Conservation (phyloP, 2,113 vertebrate species). For the Marcusenius ussheri region DNA sequence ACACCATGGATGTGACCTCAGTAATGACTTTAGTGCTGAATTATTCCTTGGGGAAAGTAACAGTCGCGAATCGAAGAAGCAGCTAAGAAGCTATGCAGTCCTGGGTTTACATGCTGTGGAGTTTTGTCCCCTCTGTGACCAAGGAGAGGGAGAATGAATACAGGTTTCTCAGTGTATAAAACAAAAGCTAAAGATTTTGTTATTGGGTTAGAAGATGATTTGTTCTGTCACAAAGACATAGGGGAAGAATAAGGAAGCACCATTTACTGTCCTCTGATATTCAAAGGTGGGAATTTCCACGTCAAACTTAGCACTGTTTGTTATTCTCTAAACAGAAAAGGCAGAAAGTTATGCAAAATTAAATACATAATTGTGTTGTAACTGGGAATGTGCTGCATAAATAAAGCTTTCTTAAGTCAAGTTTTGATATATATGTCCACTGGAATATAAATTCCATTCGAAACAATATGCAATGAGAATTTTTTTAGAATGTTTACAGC, state of each 20-base stretch:
- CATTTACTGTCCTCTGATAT: not conserved
- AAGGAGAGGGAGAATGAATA: not conserved
- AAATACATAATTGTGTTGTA: not conserved
- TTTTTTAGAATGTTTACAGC: not conserved
- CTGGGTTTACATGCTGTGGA: not conserved
- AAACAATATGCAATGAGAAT: not conserved
- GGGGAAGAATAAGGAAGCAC: not conserved
- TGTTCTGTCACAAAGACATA: not conserved
- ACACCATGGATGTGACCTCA: not conserved
- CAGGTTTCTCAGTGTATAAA: not conserved
- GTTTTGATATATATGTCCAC: not conserved
- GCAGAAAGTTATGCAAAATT: not conserved
- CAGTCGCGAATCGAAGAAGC: not conserved
- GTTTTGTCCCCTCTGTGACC: not conserved
- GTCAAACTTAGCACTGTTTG: not conserved
- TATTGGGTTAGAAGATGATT: not conserved
- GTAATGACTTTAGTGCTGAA: not conserved
- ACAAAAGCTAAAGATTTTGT: not conserved
- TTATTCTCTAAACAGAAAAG: not conserved
- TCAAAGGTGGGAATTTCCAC: not conserved
- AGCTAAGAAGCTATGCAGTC: not conserved
- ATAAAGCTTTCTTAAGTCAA: constrained; percentile 20
- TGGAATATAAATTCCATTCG: not conserved
- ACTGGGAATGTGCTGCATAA: constrained; percentile 11
- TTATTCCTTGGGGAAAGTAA: not conserved